Conservation (phyloP, 2,888 invertebrate species). For the Folsomia candida region DNA sequence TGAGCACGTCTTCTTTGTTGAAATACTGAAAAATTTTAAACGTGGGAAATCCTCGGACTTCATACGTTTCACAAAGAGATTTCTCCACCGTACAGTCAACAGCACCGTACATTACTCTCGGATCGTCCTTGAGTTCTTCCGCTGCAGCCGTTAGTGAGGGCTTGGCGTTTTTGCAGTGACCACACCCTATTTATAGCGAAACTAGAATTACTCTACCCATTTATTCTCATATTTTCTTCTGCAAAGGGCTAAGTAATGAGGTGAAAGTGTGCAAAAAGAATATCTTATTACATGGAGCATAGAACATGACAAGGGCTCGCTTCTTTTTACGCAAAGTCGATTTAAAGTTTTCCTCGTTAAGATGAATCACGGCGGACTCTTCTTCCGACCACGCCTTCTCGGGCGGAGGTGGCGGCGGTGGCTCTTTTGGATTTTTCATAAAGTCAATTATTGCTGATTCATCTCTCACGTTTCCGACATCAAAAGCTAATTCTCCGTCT, state of each 20-base stretch:
- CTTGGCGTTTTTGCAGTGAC: slow-evolving; percentile 83
- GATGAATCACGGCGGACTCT: slow-evolving; percentile 71
- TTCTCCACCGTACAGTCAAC: slow-evolving; percentile 71
- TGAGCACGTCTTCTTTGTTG: slow-evolving; percentile 63
- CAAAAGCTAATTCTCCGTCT: slow-evolving; percentile 73
- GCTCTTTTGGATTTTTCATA: slow-evolving; percentile 80
- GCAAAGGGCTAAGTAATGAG: no score
- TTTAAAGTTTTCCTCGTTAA: slow-evolving; percentile 70
- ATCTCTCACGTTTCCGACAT: slow-evolving; percentile 70
- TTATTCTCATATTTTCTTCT: not conserved
- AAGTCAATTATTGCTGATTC: slow-evolving; percentile 75
- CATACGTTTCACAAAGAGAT: slow-evolving; percentile 66
- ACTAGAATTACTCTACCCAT: slow-evolving; percentile 43
- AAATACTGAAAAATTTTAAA: slow-evolving; percentile 81
- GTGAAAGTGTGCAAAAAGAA: slow-evolving; percentile 52
- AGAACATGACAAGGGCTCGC: slow-evolving; percentile 85
- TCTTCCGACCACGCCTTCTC: slow-evolving; percentile 75
- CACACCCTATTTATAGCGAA: slow-evolving; percentile 90
- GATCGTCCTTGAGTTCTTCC: slow-evolving; percentile 69
- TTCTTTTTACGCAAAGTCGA: slow-evolving; percentile 76
- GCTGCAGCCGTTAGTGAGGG: slow-evolving; percentile 77
- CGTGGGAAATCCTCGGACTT: slow-evolving; percentile 80
- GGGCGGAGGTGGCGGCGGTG: slow-evolving; percentile 77
- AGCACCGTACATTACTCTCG: slow-evolving; percentile 74
- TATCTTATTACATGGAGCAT: slow-evolving; percentile 90